Conservation (phyloP, 2,113 vertebrate genomes). For the Monarcha castaneiventris region DNA sequence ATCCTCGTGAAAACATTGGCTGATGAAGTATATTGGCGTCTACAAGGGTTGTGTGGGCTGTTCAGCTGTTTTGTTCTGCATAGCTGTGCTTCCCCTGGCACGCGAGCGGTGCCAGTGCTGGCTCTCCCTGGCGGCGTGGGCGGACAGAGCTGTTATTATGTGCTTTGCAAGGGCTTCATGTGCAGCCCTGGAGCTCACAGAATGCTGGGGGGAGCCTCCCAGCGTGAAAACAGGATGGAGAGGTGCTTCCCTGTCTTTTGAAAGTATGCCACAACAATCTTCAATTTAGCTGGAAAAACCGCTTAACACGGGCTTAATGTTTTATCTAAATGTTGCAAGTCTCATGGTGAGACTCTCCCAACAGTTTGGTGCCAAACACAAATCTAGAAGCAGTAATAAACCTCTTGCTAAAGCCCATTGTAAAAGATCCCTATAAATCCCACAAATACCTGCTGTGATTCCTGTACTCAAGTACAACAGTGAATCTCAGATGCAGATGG, state of each 20-base stretch:
- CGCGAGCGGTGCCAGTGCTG: neutral
- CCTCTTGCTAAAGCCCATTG: accelerated
- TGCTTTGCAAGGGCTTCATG: neutral
- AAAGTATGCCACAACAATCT: neutral
- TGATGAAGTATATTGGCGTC: neutral
- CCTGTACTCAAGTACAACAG: neutral
- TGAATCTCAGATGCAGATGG: accelerated
- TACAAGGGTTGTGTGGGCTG: neutral
- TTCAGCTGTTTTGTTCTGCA: neutral
- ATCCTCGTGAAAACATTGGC: neutral
- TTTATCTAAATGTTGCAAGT: neutral
- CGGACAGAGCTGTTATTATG: neutral
- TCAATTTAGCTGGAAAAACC: neutral
- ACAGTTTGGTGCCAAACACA: neutral
- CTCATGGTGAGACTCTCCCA: neutral
- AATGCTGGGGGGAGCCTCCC: neutral
- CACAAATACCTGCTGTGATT: neutral
- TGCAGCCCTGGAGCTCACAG: neutral
- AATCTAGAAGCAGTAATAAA: neutral
- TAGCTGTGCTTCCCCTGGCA: neutral
- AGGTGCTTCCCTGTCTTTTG: neutral
- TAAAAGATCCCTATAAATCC: neutral
- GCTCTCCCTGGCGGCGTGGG: neutral
- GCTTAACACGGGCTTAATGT: accelerated
- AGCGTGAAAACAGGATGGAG: neutral